Percentiles rank a stretch among this genome's conserved stretches.
Conservation (phyloP, 1,140 invertebrate species). For the Drosophila grimshawi region DNA sequence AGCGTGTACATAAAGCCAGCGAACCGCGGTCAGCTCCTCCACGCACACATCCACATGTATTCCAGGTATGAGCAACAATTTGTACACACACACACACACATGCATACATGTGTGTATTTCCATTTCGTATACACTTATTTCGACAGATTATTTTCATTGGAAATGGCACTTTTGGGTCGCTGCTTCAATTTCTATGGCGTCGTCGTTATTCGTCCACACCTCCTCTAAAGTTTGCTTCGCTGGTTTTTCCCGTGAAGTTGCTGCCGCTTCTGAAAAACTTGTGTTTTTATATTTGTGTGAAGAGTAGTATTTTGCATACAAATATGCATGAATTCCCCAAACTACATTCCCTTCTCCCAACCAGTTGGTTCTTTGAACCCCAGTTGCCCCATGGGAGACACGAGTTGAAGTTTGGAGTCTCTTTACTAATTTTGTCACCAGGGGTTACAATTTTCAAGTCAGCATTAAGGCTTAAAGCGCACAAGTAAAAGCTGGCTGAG, state of each 20-base stretch:
- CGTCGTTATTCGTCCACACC: constrained; percentile 12
- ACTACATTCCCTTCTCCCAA: not conserved
- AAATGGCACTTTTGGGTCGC: constrained; percentile 67
- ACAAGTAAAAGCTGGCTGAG: too few species aligned
- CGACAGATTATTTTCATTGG: constrained; percentile 51
- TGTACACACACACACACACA: not conserved
- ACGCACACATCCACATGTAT: not conserved
- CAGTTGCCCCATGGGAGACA: not conserved
- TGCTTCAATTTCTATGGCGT: constrained; percentile 40
- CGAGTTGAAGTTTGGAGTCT: not conserved
- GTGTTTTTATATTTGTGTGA: constrained; percentile 27
- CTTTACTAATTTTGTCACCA: not conserved
- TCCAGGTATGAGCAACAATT: constrained; percentile 2
- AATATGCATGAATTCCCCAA: constrained; percentile 10
- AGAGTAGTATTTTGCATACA: constrained; percentile 31
- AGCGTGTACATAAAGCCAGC: not conserved
- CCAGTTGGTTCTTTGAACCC: constrained; percentile 19
- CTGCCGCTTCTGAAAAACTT: constrained; percentile 26
- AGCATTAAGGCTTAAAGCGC: too few species aligned
- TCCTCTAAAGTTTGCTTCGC: constrained; percentile 24
- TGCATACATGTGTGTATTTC: not conserved
- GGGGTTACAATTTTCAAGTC: not conserved
- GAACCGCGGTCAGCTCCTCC: constrained; percentile 11
- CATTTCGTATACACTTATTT: constrained; percentile 25
- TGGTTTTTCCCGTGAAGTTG: constrained; percentile 30